Percentiles rank a stretch among this genome's conserved stretches.
Evolutionary conservation across 2,113 vertebrate species (phyloP).

Genomic region (Trichomycterus rosablanca): DNA sequence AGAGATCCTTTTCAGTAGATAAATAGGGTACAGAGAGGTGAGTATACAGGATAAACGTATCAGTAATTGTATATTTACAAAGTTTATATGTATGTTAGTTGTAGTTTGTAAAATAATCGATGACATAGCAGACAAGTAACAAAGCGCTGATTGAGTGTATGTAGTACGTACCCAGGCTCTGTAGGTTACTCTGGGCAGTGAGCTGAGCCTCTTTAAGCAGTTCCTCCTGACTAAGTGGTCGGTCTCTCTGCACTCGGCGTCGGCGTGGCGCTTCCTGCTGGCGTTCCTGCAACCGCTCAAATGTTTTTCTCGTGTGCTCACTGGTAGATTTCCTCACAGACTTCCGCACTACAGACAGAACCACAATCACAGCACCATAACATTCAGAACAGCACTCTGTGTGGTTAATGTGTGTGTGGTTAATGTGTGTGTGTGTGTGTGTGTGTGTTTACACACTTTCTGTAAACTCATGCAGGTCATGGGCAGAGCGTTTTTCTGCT

Average conservation of each 20-base stretch:
- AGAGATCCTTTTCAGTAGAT: no score
- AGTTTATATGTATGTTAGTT: no score
- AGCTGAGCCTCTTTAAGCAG: conserved; percentile 90
- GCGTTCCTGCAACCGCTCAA: conserved; percentile 86
- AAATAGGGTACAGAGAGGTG: no score
- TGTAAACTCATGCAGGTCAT: conserved; percentile 77
- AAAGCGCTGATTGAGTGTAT: not conserved
- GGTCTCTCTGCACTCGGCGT: conserved; percentile 79
- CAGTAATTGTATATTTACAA: no score
- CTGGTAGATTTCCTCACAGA: conserved; percentile 92
- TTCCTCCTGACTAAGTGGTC: conserved; percentile 87
- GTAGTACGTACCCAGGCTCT: conserved; percentile 75
- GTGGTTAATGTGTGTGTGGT: no score
- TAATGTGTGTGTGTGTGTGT: not conserved
- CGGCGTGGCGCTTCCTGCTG: conserved; percentile 89
- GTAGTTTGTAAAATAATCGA: no score
- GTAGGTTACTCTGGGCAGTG: conserved; percentile 88
- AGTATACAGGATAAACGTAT: no score
- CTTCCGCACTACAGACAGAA: conserved; percentile 73
- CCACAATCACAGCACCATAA: no score
- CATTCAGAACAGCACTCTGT: no score
- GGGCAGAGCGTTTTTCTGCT: conserved; percentile 70
- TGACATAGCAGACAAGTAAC: no score
- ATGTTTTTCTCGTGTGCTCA: conserved; percentile 89
- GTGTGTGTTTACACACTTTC: conserved; percentile 73